A percentile compares a stretch with the other conserved stretches of the same genome.
Evolutionary conservation across 2,113 vertebrate genomes (phyloP).

Genomic region (Propithecus coquereli): DNA sequence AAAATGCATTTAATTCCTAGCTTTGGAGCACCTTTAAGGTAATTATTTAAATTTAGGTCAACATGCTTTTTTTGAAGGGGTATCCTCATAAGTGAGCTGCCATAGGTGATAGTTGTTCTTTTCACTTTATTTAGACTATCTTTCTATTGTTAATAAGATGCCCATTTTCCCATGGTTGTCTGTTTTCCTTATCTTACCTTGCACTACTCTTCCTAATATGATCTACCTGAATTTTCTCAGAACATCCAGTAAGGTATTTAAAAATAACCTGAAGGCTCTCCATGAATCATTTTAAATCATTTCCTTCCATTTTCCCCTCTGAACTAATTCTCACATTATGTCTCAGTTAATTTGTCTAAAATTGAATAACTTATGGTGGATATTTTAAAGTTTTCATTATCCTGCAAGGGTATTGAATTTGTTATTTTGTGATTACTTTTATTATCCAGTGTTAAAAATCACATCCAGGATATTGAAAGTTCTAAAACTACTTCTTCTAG

Average conservation of each 20-base stretch:
- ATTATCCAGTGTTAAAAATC: not conserved
- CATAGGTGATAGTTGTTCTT: not conserved
- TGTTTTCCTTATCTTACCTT: not conserved
- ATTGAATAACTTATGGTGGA: not conserved
- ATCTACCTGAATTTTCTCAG: not conserved
- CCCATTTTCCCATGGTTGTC: not conserved
- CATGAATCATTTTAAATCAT: slow-evolving; percentile 42
- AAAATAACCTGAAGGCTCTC: slow-evolving; percentile 22
- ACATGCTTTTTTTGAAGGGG: not conserved
- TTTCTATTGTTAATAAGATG: not conserved
- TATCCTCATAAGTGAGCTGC: not conserved
- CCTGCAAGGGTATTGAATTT: not conserved
- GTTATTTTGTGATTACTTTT: slow-evolving; percentile 16
- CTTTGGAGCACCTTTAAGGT: not conserved
- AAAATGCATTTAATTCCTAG: not conserved
- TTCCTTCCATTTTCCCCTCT: not conserved
- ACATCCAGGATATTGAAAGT: not conserved
- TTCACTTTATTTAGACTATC: not conserved
- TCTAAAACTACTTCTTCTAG: not conserved
- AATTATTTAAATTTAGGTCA: not conserved
- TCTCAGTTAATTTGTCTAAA: slow-evolving; percentile 40
- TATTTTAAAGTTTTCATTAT: not conserved
- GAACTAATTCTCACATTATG: slow-evolving; percentile 47
- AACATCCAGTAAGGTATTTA: not conserved
- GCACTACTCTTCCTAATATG: not conserved